A percentile compares a stretch with the other conserved stretches of the same genome.
Evolutionary conservation across 2,113 vertebrate species (phyloP).

Genomic region (Pteropus alecto): DNA sequence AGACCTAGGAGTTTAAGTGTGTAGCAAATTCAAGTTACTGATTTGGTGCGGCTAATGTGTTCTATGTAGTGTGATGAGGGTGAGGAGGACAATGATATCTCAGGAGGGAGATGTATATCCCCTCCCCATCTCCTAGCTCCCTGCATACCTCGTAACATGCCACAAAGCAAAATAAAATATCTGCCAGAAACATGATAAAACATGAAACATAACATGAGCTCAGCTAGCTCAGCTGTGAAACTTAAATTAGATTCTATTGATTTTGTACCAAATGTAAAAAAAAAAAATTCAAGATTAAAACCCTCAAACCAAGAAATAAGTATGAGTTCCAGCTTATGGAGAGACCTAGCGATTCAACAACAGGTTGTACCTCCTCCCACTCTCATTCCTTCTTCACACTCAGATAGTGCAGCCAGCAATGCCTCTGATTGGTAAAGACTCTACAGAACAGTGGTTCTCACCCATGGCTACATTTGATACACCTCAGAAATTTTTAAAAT

Average conservation of each 20-base stretch:
- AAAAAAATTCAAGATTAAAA: constrained; percentile 11
- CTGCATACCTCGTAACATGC: not conserved
- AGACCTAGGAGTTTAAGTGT: not conserved
- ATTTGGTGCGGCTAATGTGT: not conserved
- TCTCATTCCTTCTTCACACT: not conserved
- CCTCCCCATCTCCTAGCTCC: not conserved
- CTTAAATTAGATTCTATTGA: not conserved
- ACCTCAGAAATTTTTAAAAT: not conserved
- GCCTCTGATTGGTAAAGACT: not conserved
- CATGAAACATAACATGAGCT: not conserved
- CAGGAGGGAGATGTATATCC: not conserved
- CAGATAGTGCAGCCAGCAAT: not conserved
- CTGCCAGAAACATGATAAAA: constrained; percentile 12
- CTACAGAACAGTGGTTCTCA: not conserved
- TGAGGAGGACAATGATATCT: not conserved
- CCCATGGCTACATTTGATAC: not conserved
- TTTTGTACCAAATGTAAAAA: not conserved
- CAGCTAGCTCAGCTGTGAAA: not conserved
- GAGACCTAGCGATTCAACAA: not conserved
- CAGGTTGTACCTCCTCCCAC: not conserved
- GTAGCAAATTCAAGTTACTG: not conserved
- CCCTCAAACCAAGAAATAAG: not conserved
- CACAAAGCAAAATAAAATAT: not conserved
- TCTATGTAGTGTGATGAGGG: too few relatives aligned
- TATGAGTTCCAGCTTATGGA: not conserved